A percentile compares a stretch with the other conserved stretches of the same genome.
Conservation (phyloP, 2,113 vertebrate genomes). For the Xiphophorus hellerii region DNA sequence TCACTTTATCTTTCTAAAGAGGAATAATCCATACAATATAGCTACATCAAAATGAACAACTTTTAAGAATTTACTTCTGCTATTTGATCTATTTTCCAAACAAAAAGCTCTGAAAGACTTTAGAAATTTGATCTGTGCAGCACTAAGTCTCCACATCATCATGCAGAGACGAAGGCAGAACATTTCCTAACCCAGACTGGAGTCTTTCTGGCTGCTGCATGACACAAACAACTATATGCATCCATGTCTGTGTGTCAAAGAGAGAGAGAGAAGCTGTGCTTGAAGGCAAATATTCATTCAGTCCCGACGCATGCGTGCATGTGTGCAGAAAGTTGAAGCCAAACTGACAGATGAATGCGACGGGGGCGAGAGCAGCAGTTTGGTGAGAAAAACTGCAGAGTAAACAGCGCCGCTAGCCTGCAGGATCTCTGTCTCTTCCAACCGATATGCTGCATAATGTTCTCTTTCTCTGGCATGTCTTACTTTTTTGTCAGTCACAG, state of each 20-base stretch:
- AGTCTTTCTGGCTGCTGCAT: too few species aligned
- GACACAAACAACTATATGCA: background rate
- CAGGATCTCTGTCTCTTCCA: conserved; percentile 25
- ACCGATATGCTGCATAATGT: conserved; percentile 5
- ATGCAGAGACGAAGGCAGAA: background rate
- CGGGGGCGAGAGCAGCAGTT: conserved; percentile 61
- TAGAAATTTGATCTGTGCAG: background rate
- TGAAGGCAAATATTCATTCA: conserved; percentile 40
- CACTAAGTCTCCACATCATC: conserved; percentile 19
- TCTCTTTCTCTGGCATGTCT: background rate
- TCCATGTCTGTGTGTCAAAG: conserved; percentile 5
- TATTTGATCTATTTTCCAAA: background rate
- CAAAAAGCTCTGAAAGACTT: background rate
- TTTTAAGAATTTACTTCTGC: background rate
- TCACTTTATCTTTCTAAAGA: background rate
- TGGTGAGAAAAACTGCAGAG: conserved; percentile 71
- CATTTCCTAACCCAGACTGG: background rate
- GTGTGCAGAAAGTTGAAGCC: conserved; percentile 56
- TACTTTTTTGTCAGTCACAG: background rate
- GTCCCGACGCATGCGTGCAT: conserved; percentile 34
- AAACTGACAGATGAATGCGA: conserved; percentile 63
- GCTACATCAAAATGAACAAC: background rate
- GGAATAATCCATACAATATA: background rate
- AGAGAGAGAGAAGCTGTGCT: conserved; percentile 13
- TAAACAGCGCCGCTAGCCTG: conserved; percentile 53